Percentiles rank a stretch among this genome's conserved stretches.
These are phyloP conservation scores for Herpetotheres cachinnans DNA, from an alignment of 2,113 vertebrate species.

Conservation along the genomic window DNA sequence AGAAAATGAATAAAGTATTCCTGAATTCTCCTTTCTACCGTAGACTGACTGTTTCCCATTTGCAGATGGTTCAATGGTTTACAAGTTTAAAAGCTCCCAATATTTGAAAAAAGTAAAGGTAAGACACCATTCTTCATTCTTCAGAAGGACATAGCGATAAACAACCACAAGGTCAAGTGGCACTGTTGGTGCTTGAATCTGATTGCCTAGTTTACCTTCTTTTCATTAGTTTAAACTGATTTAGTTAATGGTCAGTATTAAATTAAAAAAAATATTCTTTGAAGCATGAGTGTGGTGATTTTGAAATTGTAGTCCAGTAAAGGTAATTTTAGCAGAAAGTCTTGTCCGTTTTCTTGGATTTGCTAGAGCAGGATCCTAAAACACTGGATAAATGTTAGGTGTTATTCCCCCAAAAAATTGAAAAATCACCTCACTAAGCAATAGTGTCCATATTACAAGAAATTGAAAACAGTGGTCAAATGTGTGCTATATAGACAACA, in stretches of 20 bases:
- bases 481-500: neutral
- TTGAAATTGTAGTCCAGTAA: neutral
- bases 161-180: neutral
- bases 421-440: neutral
- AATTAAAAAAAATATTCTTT: neutral
- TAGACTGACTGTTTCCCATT: neutral
- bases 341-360: neutral
- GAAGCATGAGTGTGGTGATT: neutral
- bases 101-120: neutral
- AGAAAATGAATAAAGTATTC: neutral
- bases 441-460: neutral
- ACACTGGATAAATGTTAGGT: neutral
- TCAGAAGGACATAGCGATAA: neutral
- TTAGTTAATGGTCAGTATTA: neutral
- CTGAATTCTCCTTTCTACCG: neutral
- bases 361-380: neutral
- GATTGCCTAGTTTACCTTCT: neutral
- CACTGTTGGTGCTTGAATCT: neutral
- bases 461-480: neutral
- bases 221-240: neutral
- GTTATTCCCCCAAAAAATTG: neutral
- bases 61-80: neutral
- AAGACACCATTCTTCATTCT: neutral
- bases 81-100: neutral
- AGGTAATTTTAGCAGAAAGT: neutral